Evolutionary conservation across 2,888 invertebrate genomes (phyloP), one percentile per base, ranked within the genome.

Genomic region (Folsomia candida): DNA sequence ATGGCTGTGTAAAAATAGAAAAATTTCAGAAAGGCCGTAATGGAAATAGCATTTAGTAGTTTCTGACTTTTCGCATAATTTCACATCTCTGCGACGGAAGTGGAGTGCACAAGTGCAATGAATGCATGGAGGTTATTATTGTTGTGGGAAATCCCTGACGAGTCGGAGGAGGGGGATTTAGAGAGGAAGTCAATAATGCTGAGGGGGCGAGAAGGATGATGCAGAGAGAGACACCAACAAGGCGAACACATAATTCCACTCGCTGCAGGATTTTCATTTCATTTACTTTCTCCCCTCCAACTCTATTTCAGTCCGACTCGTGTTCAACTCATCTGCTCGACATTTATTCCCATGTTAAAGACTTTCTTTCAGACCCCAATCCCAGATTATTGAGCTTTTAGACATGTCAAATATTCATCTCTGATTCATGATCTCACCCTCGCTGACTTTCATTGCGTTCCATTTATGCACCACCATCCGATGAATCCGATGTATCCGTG

Each of bases 191-290:
- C 63, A 64, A 51, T 64, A 64, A 20, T n/a, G n/a, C 54, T 54
- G 62, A 14, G n/a, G 14, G 62, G 29, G 26, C n/a, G n/a, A n/a
- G n/a, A n/a, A 29, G 63, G 51, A 37, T 64, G 47, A 64, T 64
- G 63, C 63, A 47, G 26, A 61, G 20, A 28, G 26, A 28, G 28
- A 62, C 20, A 29, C 11, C 26, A 28, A 29, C 37, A 9, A 14
- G 37, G 37, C 37, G 37, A 37, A 29, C 62, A 28, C 27, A 62
- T 62, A 61, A 51, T 28, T 63, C 47, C 60, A 54, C 68, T 54
- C 51, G 37, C 37, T 54, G 54, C 70, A 70, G 29, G 70, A 70
- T 70, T 70, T 70, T 70, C 70, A 66, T 70, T 70, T 70, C 65
- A 70, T 70, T 70, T 70, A 51, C 70, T 70, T 70, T 70, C 70